Evolutionary conservation across 2,888 invertebrate genomes (phyloP), one percentile per base, ranked within the genome.

Genomic region (Pollenia angustigena): DNA sequence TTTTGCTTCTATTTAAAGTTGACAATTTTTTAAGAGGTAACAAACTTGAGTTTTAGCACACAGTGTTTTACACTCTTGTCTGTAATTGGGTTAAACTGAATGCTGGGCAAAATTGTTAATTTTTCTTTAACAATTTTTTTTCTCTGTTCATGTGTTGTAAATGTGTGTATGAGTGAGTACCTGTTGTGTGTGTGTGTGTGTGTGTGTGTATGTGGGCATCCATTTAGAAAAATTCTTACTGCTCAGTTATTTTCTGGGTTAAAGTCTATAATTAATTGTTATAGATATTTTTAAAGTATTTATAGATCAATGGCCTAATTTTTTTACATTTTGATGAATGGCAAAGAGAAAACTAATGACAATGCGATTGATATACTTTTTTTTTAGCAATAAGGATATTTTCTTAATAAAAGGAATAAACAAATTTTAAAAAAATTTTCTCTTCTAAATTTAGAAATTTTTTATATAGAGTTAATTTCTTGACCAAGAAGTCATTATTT

Each of bases 201-300:
- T 71, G 32, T 60, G 12, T 50, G 11, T 62, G 58, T 78, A 74
- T 66, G 66, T 66, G 80, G 42, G 79, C 81, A 87, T 66, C 81
- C 82, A 84, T 56, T 81, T 87, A 85, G 85, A 82, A 85, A 32
- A 87, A 82, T 80, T 64, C 68, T 79, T 81, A 78, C 76, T 84
- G 69, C 66, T 84, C 23, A 64, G 76, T 79, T 86, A 74, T 62
- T 82, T 75, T 81, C 84, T 87, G 87, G 87, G 84, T 87, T 84
- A 86, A 32, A 69, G 72, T 76, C 79, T 81, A 87, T 84, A 81
- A 84, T 81, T 83, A 87, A 81, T 87, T 84, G 58, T 4, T 81
- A 84, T 84, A 81, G 52, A 81, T 84, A 32, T 81, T 87, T 76
- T 60, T 81, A 66, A 87, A 78, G 81, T 87, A 87, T 81, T 87